phyloP scores from a whole-genome alignment of 2,797 vertebrate species.

The Crocidura indochinensis region DNA sequence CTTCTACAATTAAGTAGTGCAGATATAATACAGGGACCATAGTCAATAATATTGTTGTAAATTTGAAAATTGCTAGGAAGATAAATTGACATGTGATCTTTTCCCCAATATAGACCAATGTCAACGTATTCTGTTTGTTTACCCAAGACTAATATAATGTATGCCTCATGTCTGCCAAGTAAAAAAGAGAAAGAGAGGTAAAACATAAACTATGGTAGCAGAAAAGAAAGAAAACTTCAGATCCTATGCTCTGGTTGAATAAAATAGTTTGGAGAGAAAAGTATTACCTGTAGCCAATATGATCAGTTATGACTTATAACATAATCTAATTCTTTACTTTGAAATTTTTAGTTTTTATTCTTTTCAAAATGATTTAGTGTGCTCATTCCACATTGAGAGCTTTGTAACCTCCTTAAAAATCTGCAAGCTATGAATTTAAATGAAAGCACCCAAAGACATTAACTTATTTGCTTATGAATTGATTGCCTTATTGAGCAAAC shows the following conservation, averaged over 20 bases:
- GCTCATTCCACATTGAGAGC: not conserved
- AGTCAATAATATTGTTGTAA: not conserved
- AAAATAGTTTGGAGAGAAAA: not conserved
- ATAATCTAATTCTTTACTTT: slow-evolving; percentile 12
- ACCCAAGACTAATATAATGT: not conserved
- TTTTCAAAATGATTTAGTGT: slow-evolving; percentile 4
- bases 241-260: not conserved
- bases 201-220: not conserved
- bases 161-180: not conserved
- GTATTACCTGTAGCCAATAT: not conserved
- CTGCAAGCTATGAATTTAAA: slow-evolving; percentile 24
- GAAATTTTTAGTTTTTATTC: slow-evolving; percentile 41
- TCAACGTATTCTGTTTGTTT: not conserved
- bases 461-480: not conserved
- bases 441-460: slow-evolving; percentile 19
- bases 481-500: slow-evolving; percentile 54
- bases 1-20: not conserved
- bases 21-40: not conserved
- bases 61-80: not conserved
- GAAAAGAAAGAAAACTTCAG: slow-evolving; percentile 2
- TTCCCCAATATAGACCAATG: not conserved
- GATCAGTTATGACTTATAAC: not conserved
- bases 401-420: no score
- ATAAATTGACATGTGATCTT: not conserved
- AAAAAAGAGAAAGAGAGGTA: not conserved